Conservation (phyloP, 2,888 invertebrate genomes). For the Meiosimyza platycephala region DNA sequence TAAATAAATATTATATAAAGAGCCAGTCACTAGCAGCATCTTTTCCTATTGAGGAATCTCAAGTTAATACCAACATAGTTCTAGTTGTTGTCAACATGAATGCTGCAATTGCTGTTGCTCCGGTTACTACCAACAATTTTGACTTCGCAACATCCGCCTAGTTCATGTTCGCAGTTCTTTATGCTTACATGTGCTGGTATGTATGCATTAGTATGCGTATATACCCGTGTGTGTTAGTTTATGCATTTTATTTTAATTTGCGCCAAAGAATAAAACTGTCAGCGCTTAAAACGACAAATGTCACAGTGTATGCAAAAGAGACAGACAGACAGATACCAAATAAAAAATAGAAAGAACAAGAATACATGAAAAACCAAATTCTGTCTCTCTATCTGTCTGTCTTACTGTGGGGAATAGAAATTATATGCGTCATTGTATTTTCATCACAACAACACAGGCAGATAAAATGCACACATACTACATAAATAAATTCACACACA, state of each 20-base stretch:
- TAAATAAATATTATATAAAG: too few species aligned
- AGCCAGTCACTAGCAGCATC: too few species aligned
- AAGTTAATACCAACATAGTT: background rate
- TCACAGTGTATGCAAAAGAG: conserved; percentile 12
- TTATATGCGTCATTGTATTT: conserved; percentile 59
- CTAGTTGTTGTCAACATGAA: background rate
- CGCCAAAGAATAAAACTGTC: conserved; percentile 33
- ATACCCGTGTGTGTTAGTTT: conserved; percentile 13
- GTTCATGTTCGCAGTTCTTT: conserved; percentile 11
- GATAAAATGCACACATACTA: background rate
- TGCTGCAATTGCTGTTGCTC: background rate
- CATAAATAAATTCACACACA: conserved; percentile 11
- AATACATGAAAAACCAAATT: background rate
- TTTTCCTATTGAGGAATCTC: too few species aligned
- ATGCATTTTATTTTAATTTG: conserved; percentile 31
- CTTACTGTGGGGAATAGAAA: conserved; percentile 44
- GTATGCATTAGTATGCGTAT: background rate
- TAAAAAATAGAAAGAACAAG: conserved; percentile 1
- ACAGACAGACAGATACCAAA: conserved; percentile 5
- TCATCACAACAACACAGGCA: conserved; percentile 45
- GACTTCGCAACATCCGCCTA: conserved; percentile 7
- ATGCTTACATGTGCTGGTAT: background rate
- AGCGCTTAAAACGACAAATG: conserved; percentile 28
- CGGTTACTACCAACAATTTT: background rate
- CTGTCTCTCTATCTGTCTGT: conserved; percentile 9